phyloP scores from a whole-genome alignment of 2,797 vertebrate genomes.

The Urophycis tenuis region DNA sequence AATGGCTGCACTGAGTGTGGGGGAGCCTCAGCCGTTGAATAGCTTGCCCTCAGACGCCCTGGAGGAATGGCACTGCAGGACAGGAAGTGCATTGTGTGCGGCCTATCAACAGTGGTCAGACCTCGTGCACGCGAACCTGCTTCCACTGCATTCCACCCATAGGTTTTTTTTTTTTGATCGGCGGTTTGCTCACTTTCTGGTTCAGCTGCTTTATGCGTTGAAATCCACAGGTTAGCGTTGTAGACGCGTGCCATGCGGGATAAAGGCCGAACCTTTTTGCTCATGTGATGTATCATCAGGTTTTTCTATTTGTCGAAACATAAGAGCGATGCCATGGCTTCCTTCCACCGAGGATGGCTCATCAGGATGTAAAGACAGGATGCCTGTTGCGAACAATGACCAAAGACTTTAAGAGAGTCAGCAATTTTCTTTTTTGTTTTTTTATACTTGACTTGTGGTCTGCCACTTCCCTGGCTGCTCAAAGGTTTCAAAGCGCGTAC shows the following conservation, averaged over 20 bases:
- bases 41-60: neutral
- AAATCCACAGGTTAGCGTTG: neutral
- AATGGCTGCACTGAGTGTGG: neutral
- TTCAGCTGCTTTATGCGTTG: neutral
- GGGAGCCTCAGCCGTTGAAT: too few relatives aligned
- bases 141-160: neutral
- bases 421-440: too few relatives aligned
- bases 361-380: constrained; percentile 44
- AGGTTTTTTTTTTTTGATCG: too few relatives aligned
- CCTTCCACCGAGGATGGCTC: constrained; percentile 11
- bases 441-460: constrained; percentile 42
- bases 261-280: neutral
- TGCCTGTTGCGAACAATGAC: constrained; percentile 36
- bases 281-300: neutral
- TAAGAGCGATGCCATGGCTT: neutral
- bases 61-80: neutral
- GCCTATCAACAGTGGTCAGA: too few relatives aligned
- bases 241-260: too few relatives aligned
- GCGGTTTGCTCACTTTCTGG: neutral
- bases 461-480: constrained; percentile 41
- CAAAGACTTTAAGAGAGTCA: constrained; percentile 50
- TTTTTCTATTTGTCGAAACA: neutral
- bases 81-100: neutral
- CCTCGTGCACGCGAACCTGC: too few relatives aligned
- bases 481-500: constrained; percentile 54